A percentile compares a stretch with the other conserved stretches of the same genome.
phyloP scores from a whole-genome alignment of 2,113 vertebrate genomes.

The Psophia crepitans region DNA sequence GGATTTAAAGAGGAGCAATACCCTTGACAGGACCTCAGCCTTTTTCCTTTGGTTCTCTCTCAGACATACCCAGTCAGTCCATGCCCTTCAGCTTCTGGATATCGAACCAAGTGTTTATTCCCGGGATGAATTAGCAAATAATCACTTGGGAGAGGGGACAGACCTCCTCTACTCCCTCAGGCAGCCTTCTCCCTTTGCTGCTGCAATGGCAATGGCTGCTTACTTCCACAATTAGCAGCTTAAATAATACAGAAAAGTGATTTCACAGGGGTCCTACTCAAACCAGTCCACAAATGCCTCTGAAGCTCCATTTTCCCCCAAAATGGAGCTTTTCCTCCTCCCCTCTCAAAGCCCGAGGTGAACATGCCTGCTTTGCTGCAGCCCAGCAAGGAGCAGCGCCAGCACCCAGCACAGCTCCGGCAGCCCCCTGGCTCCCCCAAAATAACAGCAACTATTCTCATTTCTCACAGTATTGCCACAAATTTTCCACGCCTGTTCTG shows the following conservation, averaged over 20 bases:
- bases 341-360: background rate
- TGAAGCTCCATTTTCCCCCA: background rate
- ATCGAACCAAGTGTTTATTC: background rate
- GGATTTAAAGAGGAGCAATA: background rate
- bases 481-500: background rate
- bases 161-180: background rate
- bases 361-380: background rate
- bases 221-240: background rate
- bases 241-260: background rate
- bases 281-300: background rate
- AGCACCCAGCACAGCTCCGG: fast-evolving
- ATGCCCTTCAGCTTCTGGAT: background rate
- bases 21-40: background rate
- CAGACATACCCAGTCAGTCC: background rate
- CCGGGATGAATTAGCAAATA: background rate
- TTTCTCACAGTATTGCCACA: background rate
- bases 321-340: background rate
- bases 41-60: background rate
- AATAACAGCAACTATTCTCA: background rate
- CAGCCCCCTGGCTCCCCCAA: background rate
- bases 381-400: background rate
- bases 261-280: background rate
- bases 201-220: background rate
- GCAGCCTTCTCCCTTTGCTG: background rate
- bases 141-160: background rate